Evolutionary conservation across 2,797 vertebrate species (phyloP), one percentile per base, ranked within the genome.

Genomic region (Lycodopsis pacificus): DNA sequence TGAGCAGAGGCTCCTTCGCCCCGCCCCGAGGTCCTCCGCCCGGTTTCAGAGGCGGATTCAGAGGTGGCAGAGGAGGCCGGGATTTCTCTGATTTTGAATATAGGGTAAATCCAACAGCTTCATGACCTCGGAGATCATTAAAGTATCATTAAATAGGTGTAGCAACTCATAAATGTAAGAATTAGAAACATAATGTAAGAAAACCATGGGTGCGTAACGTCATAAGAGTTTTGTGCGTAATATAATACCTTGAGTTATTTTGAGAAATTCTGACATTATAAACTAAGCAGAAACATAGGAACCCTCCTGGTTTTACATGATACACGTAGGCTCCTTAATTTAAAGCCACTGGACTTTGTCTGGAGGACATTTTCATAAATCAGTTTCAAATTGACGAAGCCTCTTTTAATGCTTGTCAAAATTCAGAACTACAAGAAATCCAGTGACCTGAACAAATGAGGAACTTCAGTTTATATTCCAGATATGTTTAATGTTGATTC

Each of bases 81-180:
- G 97, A 98, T 77, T 98, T 99, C 90, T 95, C 97, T 20, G 97
- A 99, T 85, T 99, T 97, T 83, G 98, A 99, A 87, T 99, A 98
- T 88, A 96, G 97, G 96, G 98, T 99, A 93, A 95, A 66, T 87
- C 5, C 36, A 27, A 51, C 10, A 1, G 3, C 20, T 11, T 51
- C 11, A 22, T 57, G 15, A 63, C 2, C 42, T 75, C 6, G 4
- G 12, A 53, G 11, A 10, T 56, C 7, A 20, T 11, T 12, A 10
- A 59, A 1, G 1, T 36, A 25, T 17, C 44, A 7, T 61, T 9
- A 0, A 14, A 15, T 14, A 5, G 12, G 13, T 42, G 40, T 42
- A 1, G 15, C 44, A 19, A 5, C 15, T 15, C 48, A 20, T 44
- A 20, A 48, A 48, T 20, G 48, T 51, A 11, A 8, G 3, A 19